phyloP scores from a whole-genome alignment of 2,113 vertebrate species.

The Egretta garzetta region DNA sequence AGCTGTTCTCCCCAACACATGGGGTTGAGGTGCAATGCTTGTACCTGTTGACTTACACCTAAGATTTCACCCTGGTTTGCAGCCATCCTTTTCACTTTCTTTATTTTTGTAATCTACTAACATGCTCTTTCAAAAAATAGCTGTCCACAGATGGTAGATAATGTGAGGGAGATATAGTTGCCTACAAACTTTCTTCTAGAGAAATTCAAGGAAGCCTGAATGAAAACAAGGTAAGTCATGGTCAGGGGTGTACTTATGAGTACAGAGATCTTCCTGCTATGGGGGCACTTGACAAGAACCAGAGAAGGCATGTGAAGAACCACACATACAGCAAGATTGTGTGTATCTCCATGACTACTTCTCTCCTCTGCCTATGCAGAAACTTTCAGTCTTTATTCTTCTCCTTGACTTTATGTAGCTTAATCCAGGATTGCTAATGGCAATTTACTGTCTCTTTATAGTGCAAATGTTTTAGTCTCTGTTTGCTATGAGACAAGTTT shows the following conservation, averaged over 20 bases:
- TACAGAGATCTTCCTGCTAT: background rate
- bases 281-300: slow-evolving; percentile 10
- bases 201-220: background rate
- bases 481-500: background rate
- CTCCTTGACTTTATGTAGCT: background rate
- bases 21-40: background rate
- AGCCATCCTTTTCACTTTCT: background rate
- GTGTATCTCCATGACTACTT: background rate
- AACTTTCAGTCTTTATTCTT: background rate
- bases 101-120: background rate
- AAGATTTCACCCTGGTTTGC: background rate
- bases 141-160: background rate
- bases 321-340: background rate
- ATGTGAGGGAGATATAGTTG: background rate
- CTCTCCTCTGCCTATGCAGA: background rate
- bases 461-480: background rate
- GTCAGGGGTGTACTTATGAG: background rate
- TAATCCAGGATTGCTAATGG: background rate
- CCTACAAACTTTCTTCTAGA: background rate
- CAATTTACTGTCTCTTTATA: background rate
- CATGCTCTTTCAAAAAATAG: background rate
- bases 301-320: background rate
- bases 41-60: background rate
- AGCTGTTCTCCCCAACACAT: background rate
- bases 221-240: background rate